Base-by-base conservation (phyloP, 2,888 invertebrate genomes). In the Sphaerophoria rueppellii region DNA sequence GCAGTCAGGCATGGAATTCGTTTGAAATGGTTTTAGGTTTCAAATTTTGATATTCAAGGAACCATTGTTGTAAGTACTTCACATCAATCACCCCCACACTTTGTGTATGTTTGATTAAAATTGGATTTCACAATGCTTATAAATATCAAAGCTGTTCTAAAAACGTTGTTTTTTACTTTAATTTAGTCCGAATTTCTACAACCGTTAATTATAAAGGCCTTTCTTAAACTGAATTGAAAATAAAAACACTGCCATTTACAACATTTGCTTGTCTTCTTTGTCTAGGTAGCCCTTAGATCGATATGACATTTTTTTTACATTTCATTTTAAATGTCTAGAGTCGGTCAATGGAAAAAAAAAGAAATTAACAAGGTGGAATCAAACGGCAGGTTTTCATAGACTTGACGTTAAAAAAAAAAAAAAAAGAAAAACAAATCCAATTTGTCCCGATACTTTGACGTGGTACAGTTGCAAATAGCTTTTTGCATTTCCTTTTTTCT, bases 301-400 rank as follows among this genome's bases (percentile, higher is more conserved):
- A 85, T 85, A 73, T 77, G 77, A 54, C 85, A 74, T 61, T 76
- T 24, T 61, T 63, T 67, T 82, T 79, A 54, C 34, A 12, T 57
- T 70, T 60, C 46, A 50, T 55, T 63, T 40, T 61, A 14, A 57
- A 58, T 40, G 48, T 79, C 67, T 54, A 70, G 76, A 85, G 81
- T 85, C 85, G 85, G 85, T 81, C 81, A 85, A 70, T 85, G 81
- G 70, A 81, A 85, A 60, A 81, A 85, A 60, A 35, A 63, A 43
- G 6, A 43, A 12, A 11, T 40, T 11, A 72, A 12, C 60, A 54
- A 50, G 48, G 14, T 24, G 7, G 9, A 70, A 71, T 55, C 40
- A 69, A 79, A 63, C 46, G 75, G 48, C 67, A 80, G 83, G 74
- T 57, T 76, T 80, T 54, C 54, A 35, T 40, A 34, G 16, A 57